Evolutionary conservation across 2,113 vertebrate species (phyloP).

Genomic region (Rhabdornis inornatus): DNA sequence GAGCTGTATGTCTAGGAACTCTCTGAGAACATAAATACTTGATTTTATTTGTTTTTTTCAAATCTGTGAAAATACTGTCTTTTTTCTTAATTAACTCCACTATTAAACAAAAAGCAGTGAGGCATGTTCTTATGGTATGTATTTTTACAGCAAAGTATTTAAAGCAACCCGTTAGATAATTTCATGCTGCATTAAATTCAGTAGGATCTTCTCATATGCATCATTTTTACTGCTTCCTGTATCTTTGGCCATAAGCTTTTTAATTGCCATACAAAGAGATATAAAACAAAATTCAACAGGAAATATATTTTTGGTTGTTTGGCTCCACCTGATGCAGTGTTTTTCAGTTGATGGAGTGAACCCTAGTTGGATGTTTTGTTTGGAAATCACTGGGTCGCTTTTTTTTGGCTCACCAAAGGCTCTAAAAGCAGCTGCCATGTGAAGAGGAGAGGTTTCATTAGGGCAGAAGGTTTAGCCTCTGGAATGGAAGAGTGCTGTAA

Average conservation of each 20-base stretch:
- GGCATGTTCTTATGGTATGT: constrained; percentile 45
- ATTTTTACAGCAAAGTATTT: constrained; percentile 59
- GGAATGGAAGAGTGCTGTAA: neutral
- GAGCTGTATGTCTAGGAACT: neutral
- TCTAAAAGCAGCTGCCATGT: fast-evolving
- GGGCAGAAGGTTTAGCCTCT: neutral
- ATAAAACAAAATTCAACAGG: neutral
- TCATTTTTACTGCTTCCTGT: constrained; percentile 68
- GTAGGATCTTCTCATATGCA: constrained; percentile 36
- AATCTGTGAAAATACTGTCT: neutral
- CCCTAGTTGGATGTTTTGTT: neutral
- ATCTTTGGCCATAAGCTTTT: constrained; percentile 58
- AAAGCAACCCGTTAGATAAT: constrained; percentile 55
- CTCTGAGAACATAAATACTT: neutral
- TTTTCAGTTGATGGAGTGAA: neutral
- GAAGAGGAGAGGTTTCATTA: neutral
- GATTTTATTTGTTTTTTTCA: neutral
- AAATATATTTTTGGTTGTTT: neutral
- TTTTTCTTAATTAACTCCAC: neutral
- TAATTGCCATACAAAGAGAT: constrained; percentile 47
- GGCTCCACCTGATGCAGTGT: neutral
- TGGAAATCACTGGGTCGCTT: neutral
- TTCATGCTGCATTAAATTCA: constrained; percentile 66
- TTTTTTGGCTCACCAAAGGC: neutral
- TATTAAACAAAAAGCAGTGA: constrained; percentile 45